These are phyloP conservation scores for Macrotus californicus DNA, from an alignment of 2,113 vertebrate genomes.

Conservation along the genomic window DNA sequence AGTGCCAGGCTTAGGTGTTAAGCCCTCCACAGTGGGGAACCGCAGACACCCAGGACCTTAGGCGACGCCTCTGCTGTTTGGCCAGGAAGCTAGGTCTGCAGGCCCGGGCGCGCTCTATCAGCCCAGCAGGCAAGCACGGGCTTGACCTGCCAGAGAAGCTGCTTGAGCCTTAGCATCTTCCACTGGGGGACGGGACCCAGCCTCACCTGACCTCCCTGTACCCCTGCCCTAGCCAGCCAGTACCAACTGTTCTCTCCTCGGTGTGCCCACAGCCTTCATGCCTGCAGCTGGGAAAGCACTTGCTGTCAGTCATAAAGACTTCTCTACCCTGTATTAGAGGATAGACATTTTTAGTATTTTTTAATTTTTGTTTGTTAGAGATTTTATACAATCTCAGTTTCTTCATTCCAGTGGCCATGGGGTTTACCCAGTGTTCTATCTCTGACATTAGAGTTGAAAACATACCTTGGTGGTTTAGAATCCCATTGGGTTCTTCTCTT, in stretches of 20 bases:
- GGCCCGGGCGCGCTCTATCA: background rate
- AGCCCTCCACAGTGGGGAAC: background rate
- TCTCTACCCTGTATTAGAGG: background rate
- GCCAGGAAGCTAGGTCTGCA: background rate
- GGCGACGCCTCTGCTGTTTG: background rate
- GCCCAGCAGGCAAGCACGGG: background rate
- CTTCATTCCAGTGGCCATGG: background rate
- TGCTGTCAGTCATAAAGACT: background rate
- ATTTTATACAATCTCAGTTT: background rate
- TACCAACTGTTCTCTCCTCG: background rate
- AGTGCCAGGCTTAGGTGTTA: background rate
- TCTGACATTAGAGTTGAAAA: background rate
- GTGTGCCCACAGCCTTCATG: background rate
- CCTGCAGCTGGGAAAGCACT: background rate
- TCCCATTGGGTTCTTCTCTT: background rate
- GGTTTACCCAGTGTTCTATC: background rate
- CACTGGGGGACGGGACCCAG: background rate
- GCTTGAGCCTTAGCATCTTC: background rate
- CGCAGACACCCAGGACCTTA: background rate
- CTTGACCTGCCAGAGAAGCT: background rate
- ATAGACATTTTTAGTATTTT: too few species aligned
- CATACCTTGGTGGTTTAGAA: background rate
- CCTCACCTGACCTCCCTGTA: background rate
- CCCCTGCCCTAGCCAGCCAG: fast-evolving
- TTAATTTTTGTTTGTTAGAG: background rate